phyloP scores from a whole-genome alignment of 2,797 vertebrate genomes.

The Rhinichthys osculus region DNA sequence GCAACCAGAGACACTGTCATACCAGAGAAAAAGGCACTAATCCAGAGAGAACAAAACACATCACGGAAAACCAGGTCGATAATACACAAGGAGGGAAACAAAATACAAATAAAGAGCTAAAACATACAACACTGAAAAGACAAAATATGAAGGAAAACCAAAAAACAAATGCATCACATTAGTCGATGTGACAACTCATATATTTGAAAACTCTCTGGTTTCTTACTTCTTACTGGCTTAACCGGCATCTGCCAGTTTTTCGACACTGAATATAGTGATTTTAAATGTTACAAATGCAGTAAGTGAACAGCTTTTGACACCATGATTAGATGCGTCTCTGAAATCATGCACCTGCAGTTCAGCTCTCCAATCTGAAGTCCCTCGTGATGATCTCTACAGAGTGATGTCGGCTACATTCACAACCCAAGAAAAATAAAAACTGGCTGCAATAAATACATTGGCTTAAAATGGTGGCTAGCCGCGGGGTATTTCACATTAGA shows the following conservation, averaged over 20 bases:
- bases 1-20: constrained; percentile 78
- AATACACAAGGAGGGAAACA: constrained; percentile 60
- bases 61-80: constrained; percentile 68
- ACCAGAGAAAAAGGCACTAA: constrained; percentile 93
- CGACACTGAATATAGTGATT: constrained; percentile 16
- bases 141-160: constrained; percentile 70
- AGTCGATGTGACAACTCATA: constrained; percentile 66
- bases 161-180: constrained; percentile 66
- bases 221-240: constrained; percentile 54
- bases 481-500: constrained; percentile 59
- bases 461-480: constrained; percentile 68
- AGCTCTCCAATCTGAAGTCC: constrained; percentile 73
- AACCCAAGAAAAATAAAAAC: constrained; percentile 63
- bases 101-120: constrained; percentile 43
- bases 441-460: constrained; percentile 78
- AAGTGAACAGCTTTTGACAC: constrained; percentile 55
- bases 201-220: constrained; percentile 50
- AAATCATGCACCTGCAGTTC: constrained; percentile 73
- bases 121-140: constrained; percentile 80
- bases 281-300: constrained; percentile 45
- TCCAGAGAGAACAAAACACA: constrained; percentile 80
- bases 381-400: constrained; percentile 70
- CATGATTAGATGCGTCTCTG: constrained; percentile 59
- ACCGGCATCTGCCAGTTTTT: constrained; percentile 38
- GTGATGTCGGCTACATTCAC: constrained; percentile 78